A percentile compares a stretch with the other conserved stretches of the same genome.
Evolutionary conservation across 1,140 invertebrate genomes (phyloP).

Genomic region (Heliconius eleuchia): DNA sequence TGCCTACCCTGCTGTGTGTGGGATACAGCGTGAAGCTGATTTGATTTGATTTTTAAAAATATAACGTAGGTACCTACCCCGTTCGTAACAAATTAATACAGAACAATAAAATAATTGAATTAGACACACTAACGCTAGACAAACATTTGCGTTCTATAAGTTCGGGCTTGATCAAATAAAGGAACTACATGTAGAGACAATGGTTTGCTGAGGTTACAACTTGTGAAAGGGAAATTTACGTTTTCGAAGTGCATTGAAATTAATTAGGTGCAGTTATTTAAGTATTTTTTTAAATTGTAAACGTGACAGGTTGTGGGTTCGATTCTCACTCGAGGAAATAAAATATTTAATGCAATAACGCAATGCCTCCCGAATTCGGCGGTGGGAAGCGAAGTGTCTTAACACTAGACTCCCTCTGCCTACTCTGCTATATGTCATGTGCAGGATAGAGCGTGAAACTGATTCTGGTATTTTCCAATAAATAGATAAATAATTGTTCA

Average conservation of each 20-base stretch:
- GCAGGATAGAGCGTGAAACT: too few species aligned
- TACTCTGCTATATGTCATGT: too few species aligned
- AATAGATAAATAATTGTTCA: too few species aligned
- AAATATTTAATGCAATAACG: too few species aligned
- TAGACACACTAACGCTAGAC: constrained; percentile 19
- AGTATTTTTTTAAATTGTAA: background rate
- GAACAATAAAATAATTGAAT: constrained; percentile 24
- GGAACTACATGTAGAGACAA: constrained; percentile 21
- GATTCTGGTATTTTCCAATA: too few species aligned
- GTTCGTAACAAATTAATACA: constrained; percentile 20
- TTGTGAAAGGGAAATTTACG: constrained; percentile 1
- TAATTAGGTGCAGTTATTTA: background rate
- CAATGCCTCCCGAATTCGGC: too few species aligned
- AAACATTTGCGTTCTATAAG: constrained; percentile 26
- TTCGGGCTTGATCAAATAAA: constrained; percentile 29
- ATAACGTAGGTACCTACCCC: constrained; percentile 4
- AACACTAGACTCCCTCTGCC: too few species aligned
- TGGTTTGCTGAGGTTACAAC: background rate
- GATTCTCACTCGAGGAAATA: too few species aligned
- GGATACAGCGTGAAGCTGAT: background rate
- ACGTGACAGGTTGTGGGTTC: too few species aligned
- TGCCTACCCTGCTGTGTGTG: too few species aligned
- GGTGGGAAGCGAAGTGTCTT: too few species aligned
- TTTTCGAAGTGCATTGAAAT: background rate
- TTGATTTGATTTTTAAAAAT: constrained; percentile 7